These are phyloP conservation scores for Andricus quercusramuli DNA, from an alignment of 2,888 invertebrate species.

Conservation along the genomic window DNA sequence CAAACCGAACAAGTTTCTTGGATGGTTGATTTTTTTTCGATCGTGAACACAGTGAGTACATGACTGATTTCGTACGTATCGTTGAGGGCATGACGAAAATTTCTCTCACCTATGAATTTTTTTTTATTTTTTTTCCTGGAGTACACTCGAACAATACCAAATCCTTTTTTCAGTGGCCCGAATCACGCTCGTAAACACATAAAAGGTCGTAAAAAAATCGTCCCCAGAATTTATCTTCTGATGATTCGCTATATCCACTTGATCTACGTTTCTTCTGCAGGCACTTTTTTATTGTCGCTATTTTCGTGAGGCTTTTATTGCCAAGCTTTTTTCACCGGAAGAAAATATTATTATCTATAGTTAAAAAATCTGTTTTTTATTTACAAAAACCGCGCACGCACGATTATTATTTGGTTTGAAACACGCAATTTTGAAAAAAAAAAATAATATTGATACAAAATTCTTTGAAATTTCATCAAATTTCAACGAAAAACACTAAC, in stretches of 20 bases:
- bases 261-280: background rate
- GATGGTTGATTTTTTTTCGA: conserved; percentile 79
- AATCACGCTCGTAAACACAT: conserved; percentile 23
- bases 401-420: too few relatives aligned
- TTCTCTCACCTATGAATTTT: background rate
- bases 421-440: too few relatives aligned
- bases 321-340: background rate
- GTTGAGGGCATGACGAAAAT: conserved; percentile 79
- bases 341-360: background rate
- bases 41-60: conserved; percentile 83
- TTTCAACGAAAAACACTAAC: too few relatives aligned
- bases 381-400: too few relatives aligned
- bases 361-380: background rate
- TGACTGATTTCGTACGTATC: conserved; percentile 77
- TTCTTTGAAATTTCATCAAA: too few relatives aligned
- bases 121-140: background rate
- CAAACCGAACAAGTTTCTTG: conserved; percentile 83
- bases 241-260: background rate
- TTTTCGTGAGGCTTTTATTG: background rate
- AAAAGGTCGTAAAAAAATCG: conserved; percentile 1
- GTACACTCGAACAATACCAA: conserved; percentile 20
- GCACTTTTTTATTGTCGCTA: conserved; percentile 29
- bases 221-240: background rate
- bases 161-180: background rate
- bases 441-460: too few relatives aligned